Conservation (phyloP, 2,113 vertebrate genomes). For the Fulica atra region DNA sequence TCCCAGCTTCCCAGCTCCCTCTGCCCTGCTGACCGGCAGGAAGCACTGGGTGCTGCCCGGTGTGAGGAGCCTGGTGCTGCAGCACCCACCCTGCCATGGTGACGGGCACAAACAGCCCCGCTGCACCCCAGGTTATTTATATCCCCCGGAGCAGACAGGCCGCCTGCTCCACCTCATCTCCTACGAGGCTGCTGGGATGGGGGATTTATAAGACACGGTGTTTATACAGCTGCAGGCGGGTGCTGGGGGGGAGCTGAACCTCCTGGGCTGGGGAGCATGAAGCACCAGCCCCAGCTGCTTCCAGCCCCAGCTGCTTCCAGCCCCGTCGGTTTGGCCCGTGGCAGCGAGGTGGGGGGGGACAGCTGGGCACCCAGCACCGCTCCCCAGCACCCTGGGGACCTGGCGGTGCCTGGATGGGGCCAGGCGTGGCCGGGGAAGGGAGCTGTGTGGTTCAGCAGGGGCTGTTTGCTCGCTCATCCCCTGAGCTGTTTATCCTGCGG, state of each 20-base stretch:
- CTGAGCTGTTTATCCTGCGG: not conserved
- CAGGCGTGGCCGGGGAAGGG: not conserved
- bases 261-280: not conserved
- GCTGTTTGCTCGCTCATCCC: accelerated
- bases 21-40: accelerated
- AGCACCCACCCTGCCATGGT: constrained; percentile 42
- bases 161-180: constrained; percentile 17
- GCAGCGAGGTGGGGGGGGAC: too few species aligned
- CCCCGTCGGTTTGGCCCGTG: not conserved
- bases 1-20: not conserved
- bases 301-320: not conserved
- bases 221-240: constrained; percentile 21
- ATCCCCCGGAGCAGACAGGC: not conserved
- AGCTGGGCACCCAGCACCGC: not conserved
- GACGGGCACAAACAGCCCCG: constrained; percentile 48
- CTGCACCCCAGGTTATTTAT: constrained; percentile 57
- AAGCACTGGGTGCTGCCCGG: not conserved
- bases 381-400: accelerated
- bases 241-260: not conserved
- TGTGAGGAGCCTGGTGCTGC: not conserved
- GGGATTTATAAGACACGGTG: constrained; percentile 17
- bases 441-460: accelerated
- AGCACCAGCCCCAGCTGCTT: not conserved
- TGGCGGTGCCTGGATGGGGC: not conserved
- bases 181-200: not conserved